A percentile compares a stretch with the other conserved stretches of the same genome.
phyloP scores from a whole-genome alignment of 2,888 invertebrate species.

The Habrosyne pyritoides region DNA sequence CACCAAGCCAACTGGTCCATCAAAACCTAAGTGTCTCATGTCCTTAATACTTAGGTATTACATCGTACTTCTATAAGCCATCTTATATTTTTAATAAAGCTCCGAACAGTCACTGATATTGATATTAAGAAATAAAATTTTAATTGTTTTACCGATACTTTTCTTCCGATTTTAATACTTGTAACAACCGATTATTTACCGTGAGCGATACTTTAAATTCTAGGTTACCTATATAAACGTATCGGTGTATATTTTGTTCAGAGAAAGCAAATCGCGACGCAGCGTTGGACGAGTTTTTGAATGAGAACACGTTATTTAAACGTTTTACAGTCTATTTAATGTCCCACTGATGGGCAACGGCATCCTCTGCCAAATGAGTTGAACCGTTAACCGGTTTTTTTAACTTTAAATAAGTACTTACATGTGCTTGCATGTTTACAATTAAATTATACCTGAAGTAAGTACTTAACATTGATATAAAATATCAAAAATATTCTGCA shows the following conservation, averaged over 20 bases:
- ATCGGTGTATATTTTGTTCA: neutral
- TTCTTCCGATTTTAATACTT: neutral
- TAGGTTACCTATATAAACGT: neutral
- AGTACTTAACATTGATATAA: too few species aligned
- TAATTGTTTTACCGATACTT: neutral
- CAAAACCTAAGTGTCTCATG: too few species aligned
- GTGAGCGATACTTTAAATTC: neutral
- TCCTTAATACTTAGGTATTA: too few species aligned
- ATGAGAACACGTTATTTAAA: slow-evolving; percentile 35
- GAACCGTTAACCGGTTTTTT: slow-evolving; percentile 24
- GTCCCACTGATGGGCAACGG: slow-evolving; percentile 20
- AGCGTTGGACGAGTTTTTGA: slow-evolving; percentile 39
- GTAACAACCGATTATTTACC: neutral
- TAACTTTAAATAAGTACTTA: neutral
- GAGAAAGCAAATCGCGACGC: slow-evolving; percentile 23
- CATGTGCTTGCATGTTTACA: neutral
- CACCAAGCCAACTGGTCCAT: too few species aligned
- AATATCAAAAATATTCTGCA: neutral
- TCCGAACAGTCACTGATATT: slow-evolving; percentile 21
- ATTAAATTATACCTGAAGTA: neutral
- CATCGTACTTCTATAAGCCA: too few species aligned
- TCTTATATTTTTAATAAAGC: too few species aligned
- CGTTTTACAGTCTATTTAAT: slow-evolving; percentile 40
- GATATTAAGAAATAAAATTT: neutral
- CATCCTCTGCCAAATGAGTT: slow-evolving; percentile 13